Conservation (phyloP, 1,140 invertebrate genomes). For the Ruditapes philippinarum region DNA sequence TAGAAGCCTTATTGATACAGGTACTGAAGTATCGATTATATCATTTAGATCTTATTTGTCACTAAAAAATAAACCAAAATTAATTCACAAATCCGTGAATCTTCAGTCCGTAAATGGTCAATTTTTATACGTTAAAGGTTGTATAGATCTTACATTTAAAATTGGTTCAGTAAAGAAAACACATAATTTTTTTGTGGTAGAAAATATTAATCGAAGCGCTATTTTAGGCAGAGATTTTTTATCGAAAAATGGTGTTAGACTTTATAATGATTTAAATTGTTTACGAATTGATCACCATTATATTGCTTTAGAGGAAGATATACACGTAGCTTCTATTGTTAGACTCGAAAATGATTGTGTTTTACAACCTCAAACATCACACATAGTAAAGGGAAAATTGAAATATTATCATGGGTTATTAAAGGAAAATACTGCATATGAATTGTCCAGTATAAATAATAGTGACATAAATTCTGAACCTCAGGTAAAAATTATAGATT, state of each 20-base stretch:
- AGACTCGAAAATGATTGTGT: background rate
- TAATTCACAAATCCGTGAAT: background rate
- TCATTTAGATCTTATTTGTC: no score
- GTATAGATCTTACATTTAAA: background rate
- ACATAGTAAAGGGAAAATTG: background rate
- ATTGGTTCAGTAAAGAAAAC: background rate
- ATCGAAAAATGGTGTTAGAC: background rate
- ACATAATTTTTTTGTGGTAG: background rate
- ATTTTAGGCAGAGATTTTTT: background rate
- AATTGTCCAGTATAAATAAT: no score
- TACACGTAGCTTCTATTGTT: conserved; percentile 14
- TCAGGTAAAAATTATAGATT: no score
- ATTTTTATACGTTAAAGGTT: conserved; percentile 19
- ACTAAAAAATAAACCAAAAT: conserved; percentile 26
- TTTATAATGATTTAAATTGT: background rate
- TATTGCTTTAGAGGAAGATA: conserved; percentile 26
- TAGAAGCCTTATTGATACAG: conserved; percentile 43
- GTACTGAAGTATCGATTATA: conserved; percentile 18
- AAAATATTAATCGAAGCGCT: background rate
- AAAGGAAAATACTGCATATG: no score
- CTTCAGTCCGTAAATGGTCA: conserved; percentile 12
- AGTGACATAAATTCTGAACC: no score
- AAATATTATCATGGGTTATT: no score
- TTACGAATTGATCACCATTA: background rate
- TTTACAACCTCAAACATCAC: background rate